phyloP scores from a whole-genome alignment of 2,888 invertebrate genomes.

The Acanthosoma haemorrhoidale region DNA sequence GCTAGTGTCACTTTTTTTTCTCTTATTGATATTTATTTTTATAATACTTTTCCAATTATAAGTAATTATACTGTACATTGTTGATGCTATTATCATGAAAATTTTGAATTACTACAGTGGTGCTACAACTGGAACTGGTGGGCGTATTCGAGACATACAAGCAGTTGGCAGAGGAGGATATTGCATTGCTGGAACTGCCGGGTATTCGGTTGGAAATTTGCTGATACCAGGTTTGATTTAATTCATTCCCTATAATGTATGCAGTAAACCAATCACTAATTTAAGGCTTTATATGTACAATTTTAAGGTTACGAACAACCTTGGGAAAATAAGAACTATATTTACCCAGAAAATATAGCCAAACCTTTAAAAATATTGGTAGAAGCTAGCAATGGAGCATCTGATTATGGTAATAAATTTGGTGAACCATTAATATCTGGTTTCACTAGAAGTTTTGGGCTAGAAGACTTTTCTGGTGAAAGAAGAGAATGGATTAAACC shows the following conservation, averaged over 20 bases:
- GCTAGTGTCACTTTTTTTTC: too few relatives aligned
- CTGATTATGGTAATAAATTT: conserved; percentile 98
- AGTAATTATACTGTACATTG: too few relatives aligned
- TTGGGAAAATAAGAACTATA: conserved; percentile 71
- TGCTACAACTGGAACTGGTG: conserved; percentile 96
- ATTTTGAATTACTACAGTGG: conserved; percentile 76
- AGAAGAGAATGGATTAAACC: conserved; percentile 94
- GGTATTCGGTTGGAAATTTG: conserved; percentile 91
- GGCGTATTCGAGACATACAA: conserved; percentile 90
- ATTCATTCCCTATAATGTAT: neutral
- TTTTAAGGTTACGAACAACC: conserved; percentile 68
- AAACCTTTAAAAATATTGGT: conserved; percentile 82
- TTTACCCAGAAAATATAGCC: conserved; percentile 87
- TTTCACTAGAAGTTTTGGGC: conserved; percentile 86
- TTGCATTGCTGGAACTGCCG: conserved; percentile 92
- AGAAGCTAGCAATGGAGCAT: conserved; percentile 95
- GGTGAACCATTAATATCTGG: conserved; percentile 92
- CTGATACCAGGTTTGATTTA: conserved; percentile 68
- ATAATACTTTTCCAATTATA: too few relatives aligned
- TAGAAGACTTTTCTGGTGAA: conserved; percentile 58
- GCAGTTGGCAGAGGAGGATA: conserved; percentile 90
- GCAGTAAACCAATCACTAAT: neutral
- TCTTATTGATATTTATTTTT: too few relatives aligned
- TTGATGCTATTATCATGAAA: too few relatives aligned
- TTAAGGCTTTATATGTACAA: neutral